A percentile compares a stretch with the other conserved stretches of the same genome.
These are phyloP conservation scores for Cataglyphis cursor DNA, from an alignment of 2,888 invertebrate genomes.

Conservation along the genomic window DNA sequence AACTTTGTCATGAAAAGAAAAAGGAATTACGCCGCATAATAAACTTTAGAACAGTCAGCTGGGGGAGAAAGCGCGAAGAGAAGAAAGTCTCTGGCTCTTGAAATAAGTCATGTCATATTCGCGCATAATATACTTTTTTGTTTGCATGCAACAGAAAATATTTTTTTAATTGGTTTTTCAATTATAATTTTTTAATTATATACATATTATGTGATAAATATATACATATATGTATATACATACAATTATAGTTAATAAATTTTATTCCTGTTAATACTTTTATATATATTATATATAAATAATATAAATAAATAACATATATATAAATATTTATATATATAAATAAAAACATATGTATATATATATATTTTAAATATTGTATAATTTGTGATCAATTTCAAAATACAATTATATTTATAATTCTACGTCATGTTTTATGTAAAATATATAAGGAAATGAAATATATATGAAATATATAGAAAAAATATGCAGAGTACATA, in stretches of 20 bases:
- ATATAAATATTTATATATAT: too few species aligned
- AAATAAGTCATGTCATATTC: conserved; percentile 41
- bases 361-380: too few species aligned
- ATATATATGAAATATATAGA: not conserved
- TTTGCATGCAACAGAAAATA: not conserved
- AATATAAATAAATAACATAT: too few species aligned
- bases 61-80: conserved; percentile 39
- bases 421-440: too few species aligned
- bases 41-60: conserved; percentile 63
- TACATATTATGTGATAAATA: not conserved
- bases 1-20: conserved; percentile 68
- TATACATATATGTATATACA: not conserved
- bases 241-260: too few species aligned
- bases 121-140: not conserved
- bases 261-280: too few species aligned
- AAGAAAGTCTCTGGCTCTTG: conserved; percentile 61
- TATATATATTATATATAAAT: too few species aligned
- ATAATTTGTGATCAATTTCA: too few species aligned
- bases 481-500: not conserved
- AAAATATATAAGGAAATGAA: not conserved
- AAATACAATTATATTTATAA: too few species aligned
- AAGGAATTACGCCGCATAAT: conserved; percentile 71
- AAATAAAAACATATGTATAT: too few species aligned
- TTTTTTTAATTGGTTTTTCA: not conserved
- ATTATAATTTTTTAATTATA: too few species aligned